A percentile compares a stretch with the other conserved stretches of the same genome.
Evolutionary conservation across 1,140 invertebrate genomes (phyloP).

Genomic region (Aphelenchoides fujianensis): DNA sequence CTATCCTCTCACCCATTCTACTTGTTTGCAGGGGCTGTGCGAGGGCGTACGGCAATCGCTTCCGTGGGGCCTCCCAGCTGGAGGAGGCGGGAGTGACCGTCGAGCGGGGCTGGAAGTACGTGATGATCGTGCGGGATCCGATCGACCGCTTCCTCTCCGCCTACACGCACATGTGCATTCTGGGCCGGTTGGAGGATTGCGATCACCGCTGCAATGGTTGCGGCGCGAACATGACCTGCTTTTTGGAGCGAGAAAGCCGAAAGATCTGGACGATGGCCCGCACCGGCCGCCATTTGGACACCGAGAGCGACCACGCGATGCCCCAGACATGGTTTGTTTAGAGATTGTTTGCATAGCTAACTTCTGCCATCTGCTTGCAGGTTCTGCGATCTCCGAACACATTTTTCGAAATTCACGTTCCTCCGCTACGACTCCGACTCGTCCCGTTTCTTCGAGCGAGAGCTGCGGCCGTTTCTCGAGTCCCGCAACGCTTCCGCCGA

Average conservation of each 20-base stretch:
- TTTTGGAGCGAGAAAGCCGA: neutral
- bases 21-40: neutral
- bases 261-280: neutral
- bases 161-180: neutral
- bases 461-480: neutral
- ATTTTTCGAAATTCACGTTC: neutral
- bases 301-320: neutral
- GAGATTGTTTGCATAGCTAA: too few relatives aligned
- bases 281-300: neutral
- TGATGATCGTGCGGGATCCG: slow-evolving; percentile 5
- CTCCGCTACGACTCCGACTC: neutral
- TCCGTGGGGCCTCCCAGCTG: neutral
- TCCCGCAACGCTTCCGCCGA: neutral
- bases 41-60: neutral
- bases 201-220: neutral
- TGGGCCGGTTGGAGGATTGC: neutral
- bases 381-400: neutral
- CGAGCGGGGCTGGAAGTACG: neutral
- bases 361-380: neutral
- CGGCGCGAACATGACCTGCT: slow-evolving; percentile 12
- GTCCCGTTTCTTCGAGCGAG: neutral
- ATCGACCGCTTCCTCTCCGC: slow-evolving; percentile 6
- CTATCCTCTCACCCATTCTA: neutral
- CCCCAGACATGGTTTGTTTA: slow-evolving; percentile 9
- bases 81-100: neutral